Conservation (phyloP, 2,888 invertebrate genomes). For the Ischnura elegans region DNA sequence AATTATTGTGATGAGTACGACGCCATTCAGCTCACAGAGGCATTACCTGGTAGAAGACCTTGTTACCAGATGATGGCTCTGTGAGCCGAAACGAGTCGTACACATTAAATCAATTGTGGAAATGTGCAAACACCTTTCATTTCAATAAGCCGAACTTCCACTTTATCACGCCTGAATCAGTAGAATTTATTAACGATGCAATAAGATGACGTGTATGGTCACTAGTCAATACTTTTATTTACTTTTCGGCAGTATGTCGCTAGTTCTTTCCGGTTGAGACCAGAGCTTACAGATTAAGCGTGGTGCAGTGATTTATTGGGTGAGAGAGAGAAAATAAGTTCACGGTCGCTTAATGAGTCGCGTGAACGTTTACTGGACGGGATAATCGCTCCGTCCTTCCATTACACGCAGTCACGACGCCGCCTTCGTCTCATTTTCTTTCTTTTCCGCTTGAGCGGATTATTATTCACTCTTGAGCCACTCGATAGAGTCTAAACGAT, state of each 20-base stretch:
- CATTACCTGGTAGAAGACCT: no score
- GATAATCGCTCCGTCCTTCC: background rate
- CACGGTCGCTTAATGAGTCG: background rate
- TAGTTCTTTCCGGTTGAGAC: background rate
- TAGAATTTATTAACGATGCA: background rate
- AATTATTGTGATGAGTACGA: no score
- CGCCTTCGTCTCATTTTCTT: slow-evolving; percentile 2
- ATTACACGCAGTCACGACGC: background rate
- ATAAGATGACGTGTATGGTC: background rate
- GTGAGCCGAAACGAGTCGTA: no score
- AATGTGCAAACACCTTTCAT: background rate
- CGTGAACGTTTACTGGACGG: background rate
- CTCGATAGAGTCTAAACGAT: background rate
- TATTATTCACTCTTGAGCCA: background rate
- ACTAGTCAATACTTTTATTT: background rate
- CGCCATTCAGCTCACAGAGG: no score
- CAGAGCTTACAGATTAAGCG: background rate
- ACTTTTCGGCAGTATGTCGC: background rate
- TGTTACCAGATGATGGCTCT: no score
- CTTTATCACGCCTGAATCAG: background rate
- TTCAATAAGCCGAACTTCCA: background rate
- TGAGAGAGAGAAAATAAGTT: slow-evolving; percentile 5
- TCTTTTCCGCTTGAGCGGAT: background rate
- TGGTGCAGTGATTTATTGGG: background rate
- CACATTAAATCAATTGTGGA: no score